Evolutionary conservation across 1,140 invertebrate species (phyloP), one percentile per base, ranked within the genome.

Genomic region (Tetramorium alpestre): DNA sequence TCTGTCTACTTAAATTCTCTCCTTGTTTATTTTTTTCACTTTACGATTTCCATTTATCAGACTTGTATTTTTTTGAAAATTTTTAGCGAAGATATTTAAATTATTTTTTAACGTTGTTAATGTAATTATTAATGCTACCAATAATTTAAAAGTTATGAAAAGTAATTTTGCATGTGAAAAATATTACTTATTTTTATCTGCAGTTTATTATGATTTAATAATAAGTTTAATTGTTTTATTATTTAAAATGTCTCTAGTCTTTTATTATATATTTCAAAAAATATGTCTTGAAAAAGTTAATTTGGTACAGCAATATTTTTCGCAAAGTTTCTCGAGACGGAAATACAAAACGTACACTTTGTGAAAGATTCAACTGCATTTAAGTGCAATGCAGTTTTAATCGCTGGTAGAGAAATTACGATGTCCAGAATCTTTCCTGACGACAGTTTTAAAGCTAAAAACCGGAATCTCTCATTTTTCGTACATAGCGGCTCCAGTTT

Each of bases 361-460:
- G 44, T 11, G 25, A 78, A 51, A 78, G 44, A 38, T 78, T 49
- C 28, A 47, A 28, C 38, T 33, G 33, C 10, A 16, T 60, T 77
- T 47, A 77, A 77, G n/a, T 33, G 33, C 16, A 47, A 41, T 41
- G 38, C 54, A 7, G 28, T 62, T 77, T 77, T 62, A 76, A 56
- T 76, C 41, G 41, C 8, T 16, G 13, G n/a, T 7, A 58, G 73
- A 47, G 2, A 60, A 77, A 77, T 77, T 60, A 44, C 56, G 2
- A 77, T 62, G 41, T 77, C 56, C 41, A 41, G n/a, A 44, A 77
- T 76, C 38, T 62, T 4, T 44, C 13, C 41, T 33, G n/a, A 13
- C 22, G n/a, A 33, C 54, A 41, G 56, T 77, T 77, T 76, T 77
- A 77, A 77, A 77, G 22, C 22, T 25, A 16, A 60, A 60, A 54